These are phyloP conservation scores for Spatulosminthurus flaviceps DNA, from an alignment of 2,888 invertebrate genomes.

Conservation along the genomic window DNA sequence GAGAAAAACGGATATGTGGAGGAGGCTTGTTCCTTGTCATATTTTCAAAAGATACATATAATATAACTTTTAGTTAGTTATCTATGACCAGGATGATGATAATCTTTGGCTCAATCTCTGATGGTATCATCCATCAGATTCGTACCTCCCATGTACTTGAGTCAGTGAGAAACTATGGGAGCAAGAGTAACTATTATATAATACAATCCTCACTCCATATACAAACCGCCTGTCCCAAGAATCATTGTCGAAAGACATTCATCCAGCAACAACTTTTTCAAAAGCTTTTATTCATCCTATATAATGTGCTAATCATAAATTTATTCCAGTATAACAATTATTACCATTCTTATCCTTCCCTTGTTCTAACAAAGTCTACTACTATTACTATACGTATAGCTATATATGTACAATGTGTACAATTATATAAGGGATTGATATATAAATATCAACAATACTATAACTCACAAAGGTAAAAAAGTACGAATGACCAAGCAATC, in stretches of 20 bases:
- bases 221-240: too few species aligned
- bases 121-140: slow-evolving; percentile 33
- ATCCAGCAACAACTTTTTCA: slow-evolving; percentile 13
- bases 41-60: slow-evolving; percentile 10
- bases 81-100: slow-evolving; percentile 33
- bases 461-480: background rate
- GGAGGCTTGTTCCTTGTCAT: slow-evolving; percentile 39
- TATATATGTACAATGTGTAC: too few species aligned
- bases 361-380: background rate
- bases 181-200: too few species aligned
- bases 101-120: slow-evolving; percentile 34
- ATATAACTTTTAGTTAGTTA: slow-evolving; percentile 21
- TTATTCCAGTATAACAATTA: slow-evolving; percentile 20
- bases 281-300: too few species aligned
- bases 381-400: too few species aligned
- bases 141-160: slow-evolving; percentile 34
- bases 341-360: background rate
- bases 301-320: slow-evolving; percentile 20
- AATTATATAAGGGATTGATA: too few species aligned
- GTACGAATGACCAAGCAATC: background rate
- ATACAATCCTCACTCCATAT: too few species aligned
- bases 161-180: slow-evolving; percentile 3
- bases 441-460: too few species aligned
- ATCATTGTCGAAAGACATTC: background rate
- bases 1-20: slow-evolving; percentile 35